These are phyloP conservation scores for Chirona hameri DNA, from an alignment of 2,888 invertebrate genomes.

Conservation along the genomic window DNA sequence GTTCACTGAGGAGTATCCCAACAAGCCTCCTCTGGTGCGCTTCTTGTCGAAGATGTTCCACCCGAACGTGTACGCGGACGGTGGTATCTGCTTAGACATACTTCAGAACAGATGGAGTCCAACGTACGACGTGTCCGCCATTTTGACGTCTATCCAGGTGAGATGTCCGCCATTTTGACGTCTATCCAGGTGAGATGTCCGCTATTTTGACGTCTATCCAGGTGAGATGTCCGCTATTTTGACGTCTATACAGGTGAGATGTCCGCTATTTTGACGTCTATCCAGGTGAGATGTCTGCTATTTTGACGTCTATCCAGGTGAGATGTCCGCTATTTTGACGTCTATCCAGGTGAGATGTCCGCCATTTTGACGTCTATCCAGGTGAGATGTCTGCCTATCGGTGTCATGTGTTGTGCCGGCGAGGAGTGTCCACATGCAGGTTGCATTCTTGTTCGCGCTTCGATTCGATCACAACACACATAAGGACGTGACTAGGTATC, in stretches of 20 bases:
- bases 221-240: constrained; percentile 99
- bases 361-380: constrained; percentile 99
- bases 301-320: constrained; percentile 99
- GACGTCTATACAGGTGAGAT: constrained; percentile 99
- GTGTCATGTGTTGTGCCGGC: no score
- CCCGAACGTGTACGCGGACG: constrained; percentile 99
- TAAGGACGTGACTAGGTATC: no score
- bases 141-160: constrained; percentile 99
- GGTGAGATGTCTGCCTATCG: constrained; percentile 49
- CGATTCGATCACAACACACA: no score
- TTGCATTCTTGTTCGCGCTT: no score
- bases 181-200: constrained; percentile 99
- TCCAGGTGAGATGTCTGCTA: constrained; percentile 99
- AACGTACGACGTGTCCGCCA: constrained; percentile 99
- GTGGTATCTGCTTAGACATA: constrained; percentile 98
- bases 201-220: constrained; percentile 99
- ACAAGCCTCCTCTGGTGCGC: constrained; percentile 98
- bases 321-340: constrained; percentile 98
- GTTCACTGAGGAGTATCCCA: constrained; percentile 99
- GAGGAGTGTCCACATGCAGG: no score
- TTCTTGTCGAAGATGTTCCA: constrained; percentile 99
- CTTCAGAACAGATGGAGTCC: constrained; percentile 99
- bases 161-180: constrained; percentile 73
- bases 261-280: constrained; percentile 98
- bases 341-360: constrained; percentile 99